Evolutionary conservation across 2,888 invertebrate species (phyloP).

Genomic region (Venustoraphidia nigricollis): DNA sequence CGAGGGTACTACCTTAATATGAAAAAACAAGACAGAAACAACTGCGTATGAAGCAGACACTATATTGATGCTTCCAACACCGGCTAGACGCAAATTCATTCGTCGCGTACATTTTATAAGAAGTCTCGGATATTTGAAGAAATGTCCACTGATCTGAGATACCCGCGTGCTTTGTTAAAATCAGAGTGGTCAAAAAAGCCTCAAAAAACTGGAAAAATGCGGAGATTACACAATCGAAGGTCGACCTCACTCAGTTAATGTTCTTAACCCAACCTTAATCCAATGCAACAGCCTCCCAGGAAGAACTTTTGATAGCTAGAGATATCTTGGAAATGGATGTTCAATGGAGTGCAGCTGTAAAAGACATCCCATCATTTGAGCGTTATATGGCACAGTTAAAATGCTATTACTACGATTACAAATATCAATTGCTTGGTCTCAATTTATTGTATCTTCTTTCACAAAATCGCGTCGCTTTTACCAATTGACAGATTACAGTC

Average conservation of each 20-base stretch:
- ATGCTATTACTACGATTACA: conserved; percentile 94
- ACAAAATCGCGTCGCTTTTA: conserved; percentile 85
- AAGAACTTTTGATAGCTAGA: conserved; percentile 72
- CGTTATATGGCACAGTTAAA: conserved; percentile 95
- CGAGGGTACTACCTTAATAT: no score
- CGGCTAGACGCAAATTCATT: no score
- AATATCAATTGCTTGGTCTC: conserved; percentile 86
- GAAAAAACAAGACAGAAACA: no score
- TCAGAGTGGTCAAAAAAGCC: conserved; percentile 71
- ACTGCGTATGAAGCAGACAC: no score
- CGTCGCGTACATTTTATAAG: no score
- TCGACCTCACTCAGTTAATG: conserved; percentile 66
- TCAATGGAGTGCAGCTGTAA: conserved; percentile 83
- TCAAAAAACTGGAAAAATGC: conserved; percentile 70
- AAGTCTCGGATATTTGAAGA: no score
- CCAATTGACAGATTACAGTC: conserved; percentile 82
- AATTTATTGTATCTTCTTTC: conserved; percentile 87
- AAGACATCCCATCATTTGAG: conserved; percentile 92
- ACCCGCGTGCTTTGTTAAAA: no score
- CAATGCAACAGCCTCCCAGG: conserved; percentile 54
- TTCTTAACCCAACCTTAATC: conserved; percentile 81
- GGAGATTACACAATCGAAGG: conserved; percentile 78
- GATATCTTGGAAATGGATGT: conserved; percentile 93
- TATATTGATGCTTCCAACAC: no score
- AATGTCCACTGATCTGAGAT: no score